These are phyloP conservation scores for Agrotis clavis DNA, from an alignment of 2,888 invertebrate genomes.

Conservation along the genomic window DNA sequence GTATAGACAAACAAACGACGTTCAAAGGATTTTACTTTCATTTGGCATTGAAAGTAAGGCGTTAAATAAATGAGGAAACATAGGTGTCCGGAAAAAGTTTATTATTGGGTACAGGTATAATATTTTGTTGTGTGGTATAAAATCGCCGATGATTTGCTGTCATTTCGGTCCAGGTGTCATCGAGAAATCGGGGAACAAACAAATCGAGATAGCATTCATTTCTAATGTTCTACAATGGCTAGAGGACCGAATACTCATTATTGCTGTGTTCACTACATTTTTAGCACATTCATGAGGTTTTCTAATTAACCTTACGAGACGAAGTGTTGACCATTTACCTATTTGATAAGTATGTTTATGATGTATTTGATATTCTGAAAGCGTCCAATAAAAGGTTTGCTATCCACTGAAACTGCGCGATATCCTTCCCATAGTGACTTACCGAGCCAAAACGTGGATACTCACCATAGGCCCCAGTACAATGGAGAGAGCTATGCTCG, in stretches of 20 bases:
- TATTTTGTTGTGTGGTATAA: too few relatives aligned
- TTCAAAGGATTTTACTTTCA: conserved; percentile 35
- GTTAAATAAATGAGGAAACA: not conserved
- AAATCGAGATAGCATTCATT: too few relatives aligned
- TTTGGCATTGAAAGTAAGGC: conserved; percentile 16
- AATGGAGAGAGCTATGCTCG: too few relatives aligned
- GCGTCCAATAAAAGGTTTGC: not conserved
- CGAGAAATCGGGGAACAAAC: too few relatives aligned
- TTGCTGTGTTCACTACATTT: too few relatives aligned
- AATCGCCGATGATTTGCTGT: too few relatives aligned
- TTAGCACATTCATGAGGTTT: not conserved
- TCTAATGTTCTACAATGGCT: not conserved
- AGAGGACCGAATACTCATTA: not conserved
- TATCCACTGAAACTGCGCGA: not conserved
- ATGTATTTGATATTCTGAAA: conserved; percentile 2
- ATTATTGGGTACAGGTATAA: too few relatives aligned
- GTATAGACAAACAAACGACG: conserved; percentile 24
- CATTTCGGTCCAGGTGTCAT: too few relatives aligned
- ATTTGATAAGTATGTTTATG: not conserved
- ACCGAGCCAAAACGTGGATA: too few relatives aligned
- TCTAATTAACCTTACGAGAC: not conserved
- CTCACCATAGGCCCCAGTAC: too few relatives aligned
- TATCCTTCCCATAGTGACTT: too few relatives aligned
- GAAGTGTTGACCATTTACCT: not conserved
- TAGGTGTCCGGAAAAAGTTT: too few relatives aligned